phyloP scores from a whole-genome alignment of 2,888 invertebrate species.

The Agriopis aurantiaria region DNA sequence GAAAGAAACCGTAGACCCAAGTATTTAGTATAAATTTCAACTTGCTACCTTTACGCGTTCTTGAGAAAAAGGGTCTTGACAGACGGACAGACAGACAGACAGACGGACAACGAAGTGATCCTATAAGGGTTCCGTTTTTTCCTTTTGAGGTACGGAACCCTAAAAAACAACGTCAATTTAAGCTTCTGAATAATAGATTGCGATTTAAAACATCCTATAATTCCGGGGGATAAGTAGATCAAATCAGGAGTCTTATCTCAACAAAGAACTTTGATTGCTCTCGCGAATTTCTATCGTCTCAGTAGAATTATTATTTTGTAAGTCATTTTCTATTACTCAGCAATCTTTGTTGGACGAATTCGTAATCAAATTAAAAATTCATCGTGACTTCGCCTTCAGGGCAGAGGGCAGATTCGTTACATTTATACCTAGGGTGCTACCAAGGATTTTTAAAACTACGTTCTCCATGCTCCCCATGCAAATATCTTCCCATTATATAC shows the following conservation, averaged over 20 bases:
- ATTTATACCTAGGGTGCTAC: conserved; percentile 13
- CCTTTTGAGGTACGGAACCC: too few species aligned
- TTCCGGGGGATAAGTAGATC: conserved; percentile 30
- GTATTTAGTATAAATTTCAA: too few species aligned
- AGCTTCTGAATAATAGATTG: conserved; percentile 24
- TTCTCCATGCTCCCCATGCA: too few species aligned
- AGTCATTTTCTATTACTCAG: conserved; percentile 53
- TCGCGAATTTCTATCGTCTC: conserved; percentile 19
- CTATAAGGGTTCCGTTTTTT: too few species aligned
- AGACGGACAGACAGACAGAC: too few species aligned
- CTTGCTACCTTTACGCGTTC: too few species aligned
- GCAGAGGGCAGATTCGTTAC: conserved; percentile 29
- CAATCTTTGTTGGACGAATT: conserved; percentile 55
- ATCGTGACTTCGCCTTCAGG: conserved; percentile 53
- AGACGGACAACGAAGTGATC: too few species aligned
- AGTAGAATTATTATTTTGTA: conserved; percentile 36
- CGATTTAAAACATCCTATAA: conserved; percentile 33
- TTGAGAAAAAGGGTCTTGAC: too few species aligned
- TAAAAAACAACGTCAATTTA: neutral
- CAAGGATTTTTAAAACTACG: neutral
- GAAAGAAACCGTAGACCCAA: too few species aligned
- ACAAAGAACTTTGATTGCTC: conserved; percentile 35
- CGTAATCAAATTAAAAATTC: conserved; percentile 71
- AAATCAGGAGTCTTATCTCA: conserved; percentile 17
- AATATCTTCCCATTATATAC: too few species aligned